Evolutionary conservation across 2,113 vertebrate genomes (phyloP).

Genomic region (Callithrix jacchus): DNA sequence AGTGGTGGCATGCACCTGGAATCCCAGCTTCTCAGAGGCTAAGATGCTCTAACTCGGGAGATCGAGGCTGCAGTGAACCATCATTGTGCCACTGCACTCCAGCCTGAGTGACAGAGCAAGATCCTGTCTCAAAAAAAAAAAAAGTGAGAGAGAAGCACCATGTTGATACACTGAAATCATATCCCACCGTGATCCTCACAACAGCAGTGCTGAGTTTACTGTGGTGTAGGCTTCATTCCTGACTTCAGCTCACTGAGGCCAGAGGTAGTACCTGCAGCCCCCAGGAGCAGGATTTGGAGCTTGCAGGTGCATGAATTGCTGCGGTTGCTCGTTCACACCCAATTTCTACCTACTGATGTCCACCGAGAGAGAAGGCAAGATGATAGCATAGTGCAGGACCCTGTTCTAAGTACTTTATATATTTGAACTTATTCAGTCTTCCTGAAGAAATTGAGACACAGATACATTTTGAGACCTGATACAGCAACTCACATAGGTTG

Average conservation of each 20-base stretch:
- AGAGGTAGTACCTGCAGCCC: background rate
- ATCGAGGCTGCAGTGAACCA: too few species aligned
- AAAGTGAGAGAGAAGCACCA: background rate
- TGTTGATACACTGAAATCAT: background rate
- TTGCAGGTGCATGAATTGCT: background rate
- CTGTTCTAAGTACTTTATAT: background rate
- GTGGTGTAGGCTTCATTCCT: accelerated
- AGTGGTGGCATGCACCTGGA: too few species aligned
- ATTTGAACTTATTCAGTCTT: background rate
- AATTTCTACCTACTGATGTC: background rate
- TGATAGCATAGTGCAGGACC: background rate
- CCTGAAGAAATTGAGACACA: background rate
- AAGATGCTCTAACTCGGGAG: too few species aligned
- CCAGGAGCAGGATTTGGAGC: background rate
- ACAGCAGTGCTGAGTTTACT: background rate
- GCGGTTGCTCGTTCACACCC: background rate
- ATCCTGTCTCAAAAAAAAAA: too few species aligned
- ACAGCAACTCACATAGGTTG: background rate
- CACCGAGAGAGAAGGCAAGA: background rate
- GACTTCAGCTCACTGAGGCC: background rate
- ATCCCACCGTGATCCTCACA: background rate
- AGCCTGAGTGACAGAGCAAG: too few species aligned
- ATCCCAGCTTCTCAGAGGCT: too few species aligned
- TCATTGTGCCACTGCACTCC: too few species aligned
- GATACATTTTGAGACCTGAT: background rate